A percentile compares a stretch with the other conserved stretches of the same genome.
These are phyloP conservation scores for Synergus umbraculus DNA, from an alignment of 2,888 invertebrate genomes.

Conservation along the genomic window DNA sequence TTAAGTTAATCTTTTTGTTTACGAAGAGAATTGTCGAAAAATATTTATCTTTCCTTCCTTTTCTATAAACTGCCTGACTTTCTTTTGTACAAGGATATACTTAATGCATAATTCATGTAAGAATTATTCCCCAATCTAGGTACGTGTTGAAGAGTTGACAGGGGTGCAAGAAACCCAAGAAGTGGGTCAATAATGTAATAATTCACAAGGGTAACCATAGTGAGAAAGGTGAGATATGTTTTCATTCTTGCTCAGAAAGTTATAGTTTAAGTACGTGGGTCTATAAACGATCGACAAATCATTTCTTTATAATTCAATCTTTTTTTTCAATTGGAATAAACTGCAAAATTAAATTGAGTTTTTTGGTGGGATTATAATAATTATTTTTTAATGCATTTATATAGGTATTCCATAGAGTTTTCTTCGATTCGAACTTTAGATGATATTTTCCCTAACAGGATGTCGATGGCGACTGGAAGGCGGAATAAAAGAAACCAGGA, in stretches of 20 bases:
- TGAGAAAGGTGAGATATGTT: background rate
- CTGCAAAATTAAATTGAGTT: too few relatives aligned
- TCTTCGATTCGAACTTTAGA: too few relatives aligned
- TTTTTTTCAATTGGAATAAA: background rate
- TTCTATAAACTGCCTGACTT: background rate
- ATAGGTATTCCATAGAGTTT: too few relatives aligned
- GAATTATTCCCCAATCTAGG: background rate
- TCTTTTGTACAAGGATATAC: background rate
- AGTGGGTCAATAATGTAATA: background rate
- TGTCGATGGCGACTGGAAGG: background rate
- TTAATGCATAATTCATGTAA: slow-evolving; percentile 16
- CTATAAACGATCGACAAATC: background rate
- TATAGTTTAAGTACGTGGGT: background rate
- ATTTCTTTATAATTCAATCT: background rate
- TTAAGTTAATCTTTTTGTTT: background rate
- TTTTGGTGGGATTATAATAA: too few relatives aligned
- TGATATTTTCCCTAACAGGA: background rate
- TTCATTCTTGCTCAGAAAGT: background rate
- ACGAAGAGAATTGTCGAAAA: background rate
- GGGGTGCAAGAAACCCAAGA: slow-evolving; percentile 1
- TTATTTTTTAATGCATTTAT: too few relatives aligned
- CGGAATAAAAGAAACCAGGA: background rate
- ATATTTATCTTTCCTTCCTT: background rate
- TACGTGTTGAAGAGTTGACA: background rate
- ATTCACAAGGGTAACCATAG: background rate